A percentile compares a stretch with the other conserved stretches of the same genome.
These are phyloP conservation scores for Onychomys torridus DNA, from an alignment of 2,797 vertebrate species.

Conservation along the genomic window DNA sequence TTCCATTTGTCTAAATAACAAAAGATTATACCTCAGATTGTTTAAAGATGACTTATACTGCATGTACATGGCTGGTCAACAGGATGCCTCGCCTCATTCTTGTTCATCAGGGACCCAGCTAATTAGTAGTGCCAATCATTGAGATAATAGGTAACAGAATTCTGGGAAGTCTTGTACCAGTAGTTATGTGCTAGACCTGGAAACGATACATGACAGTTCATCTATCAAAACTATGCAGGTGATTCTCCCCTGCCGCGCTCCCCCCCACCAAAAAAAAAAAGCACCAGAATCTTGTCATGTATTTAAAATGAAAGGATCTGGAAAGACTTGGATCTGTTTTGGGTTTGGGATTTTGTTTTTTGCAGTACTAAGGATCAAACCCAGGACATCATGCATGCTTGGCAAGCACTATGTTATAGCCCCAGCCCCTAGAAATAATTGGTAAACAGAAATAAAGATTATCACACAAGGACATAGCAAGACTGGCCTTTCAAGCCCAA, in stretches of 20 bases:
- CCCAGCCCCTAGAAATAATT: too few species aligned
- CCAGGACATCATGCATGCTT: not conserved
- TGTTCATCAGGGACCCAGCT: too few species aligned
- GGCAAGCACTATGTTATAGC: not conserved
- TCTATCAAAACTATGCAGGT: not conserved
- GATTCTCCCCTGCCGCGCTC: not conserved
- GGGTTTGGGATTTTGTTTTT: not conserved
- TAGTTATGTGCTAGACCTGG: not conserved
- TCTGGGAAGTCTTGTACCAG: not conserved
- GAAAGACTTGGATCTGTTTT: not conserved
- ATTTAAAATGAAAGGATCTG: not conserved
- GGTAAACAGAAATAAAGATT: not conserved
- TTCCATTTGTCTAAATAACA: not conserved
- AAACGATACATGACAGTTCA: not conserved
- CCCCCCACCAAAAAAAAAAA: too few species aligned
- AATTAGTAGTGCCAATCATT: not conserved
- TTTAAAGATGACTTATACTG: not conserved
- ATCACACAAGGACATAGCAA: not conserved
- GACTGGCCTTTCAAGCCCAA: not conserved
- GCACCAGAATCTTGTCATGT: not conserved
- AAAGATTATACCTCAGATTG: not conserved
- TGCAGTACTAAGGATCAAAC: not conserved
- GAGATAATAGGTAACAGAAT: not conserved
- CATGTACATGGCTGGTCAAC: accelerated
- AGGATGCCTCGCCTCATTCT: not conserved